Base-by-base conservation (phyloP, 2,888 invertebrate species). In the Dolichomitus sp. region DNA sequence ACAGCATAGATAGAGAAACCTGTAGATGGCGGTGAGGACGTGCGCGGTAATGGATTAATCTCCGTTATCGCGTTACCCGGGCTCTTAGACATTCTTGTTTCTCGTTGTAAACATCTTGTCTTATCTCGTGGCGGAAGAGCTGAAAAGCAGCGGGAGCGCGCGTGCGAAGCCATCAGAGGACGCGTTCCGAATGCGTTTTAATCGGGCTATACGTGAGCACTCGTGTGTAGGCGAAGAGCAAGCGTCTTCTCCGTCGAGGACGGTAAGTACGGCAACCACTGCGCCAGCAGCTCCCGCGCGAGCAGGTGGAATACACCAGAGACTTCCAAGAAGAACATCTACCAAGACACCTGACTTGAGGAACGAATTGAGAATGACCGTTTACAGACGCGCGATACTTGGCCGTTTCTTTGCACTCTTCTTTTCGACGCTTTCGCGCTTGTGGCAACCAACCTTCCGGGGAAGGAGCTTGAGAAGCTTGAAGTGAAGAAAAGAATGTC, bases 41-140 rank as follows among this genome's bases (percentile, higher is more conserved):
- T 27, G 19, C 54, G n/a, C 61, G 72, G 50, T 81, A 81, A 77
- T 77, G 81, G 84, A 87, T 88, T 88, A 88, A 88, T 89, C 86
- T 84, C 52, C 70, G 84, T 83, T 87, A 87, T 89, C 86, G 80
- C 82, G 50, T 81, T 63, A 80, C 27, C 52, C 77, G 59, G 82
- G 52, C 86, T 87, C 87, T 86, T 83, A 81, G 85, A 78, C 82
- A 87, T 85, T 86, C 87, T 86, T 88, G 88, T 87, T 86, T 84
- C 86, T 80, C 79, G 87, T 78, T 90, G 89, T 88, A 88, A 90
- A 89, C 87, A 89, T 88, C 84, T 86, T 68, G 69, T 77, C 89
- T 89, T 90, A 90, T 90, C 90, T 89, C 61, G 61, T 81, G 80
- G 83, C 87, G 85, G 85, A 81, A 81, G 86, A 90, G 89, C 86